A percentile compares a stretch with the other conserved stretches of the same genome.
Conservation (phyloP, 1,140 invertebrate genomes). For the Hyles vespertilio region DNA sequence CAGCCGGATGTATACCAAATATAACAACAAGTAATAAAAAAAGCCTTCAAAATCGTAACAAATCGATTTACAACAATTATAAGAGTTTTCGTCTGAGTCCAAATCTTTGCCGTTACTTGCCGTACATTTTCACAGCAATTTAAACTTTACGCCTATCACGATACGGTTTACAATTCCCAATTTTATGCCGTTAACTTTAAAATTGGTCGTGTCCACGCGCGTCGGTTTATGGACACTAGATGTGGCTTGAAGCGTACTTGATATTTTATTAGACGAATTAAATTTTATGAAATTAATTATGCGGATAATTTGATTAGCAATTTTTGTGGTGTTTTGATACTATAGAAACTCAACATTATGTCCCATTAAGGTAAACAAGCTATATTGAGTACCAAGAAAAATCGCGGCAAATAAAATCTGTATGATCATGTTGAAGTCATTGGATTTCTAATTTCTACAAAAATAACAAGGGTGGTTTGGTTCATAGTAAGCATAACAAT, state of each 20-base stretch:
- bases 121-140: conserved; percentile 11
- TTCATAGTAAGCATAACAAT: too few relatives aligned
- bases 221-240: not conserved
- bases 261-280: too few relatives aligned
- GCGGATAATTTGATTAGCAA: too few relatives aligned
- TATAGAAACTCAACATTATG: too few relatives aligned
- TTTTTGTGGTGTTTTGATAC: too few relatives aligned
- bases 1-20: conserved; percentile 17
- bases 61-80: conserved; percentile 36
- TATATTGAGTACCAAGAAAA: too few relatives aligned
- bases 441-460: too few relatives aligned
- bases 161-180: conserved; percentile 10
- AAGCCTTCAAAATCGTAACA: conserved; percentile 30
- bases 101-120: conserved; percentile 3
- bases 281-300: too few relatives aligned
- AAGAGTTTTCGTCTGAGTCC: conserved; percentile 6
- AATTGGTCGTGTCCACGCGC: not conserved
- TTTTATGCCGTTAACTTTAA: conserved; percentile 6
- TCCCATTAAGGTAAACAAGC: too few relatives aligned
- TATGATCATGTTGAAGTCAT: too few relatives aligned
- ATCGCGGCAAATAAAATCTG: too few relatives aligned
- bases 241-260: not conserved
- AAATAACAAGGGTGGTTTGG: too few relatives aligned
- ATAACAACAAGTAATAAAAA: conserved; percentile 15
- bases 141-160: conserved; percentile 8